phyloP scores from a whole-genome alignment of 2,113 vertebrate species.

The Empidonax alnorum region DNA sequence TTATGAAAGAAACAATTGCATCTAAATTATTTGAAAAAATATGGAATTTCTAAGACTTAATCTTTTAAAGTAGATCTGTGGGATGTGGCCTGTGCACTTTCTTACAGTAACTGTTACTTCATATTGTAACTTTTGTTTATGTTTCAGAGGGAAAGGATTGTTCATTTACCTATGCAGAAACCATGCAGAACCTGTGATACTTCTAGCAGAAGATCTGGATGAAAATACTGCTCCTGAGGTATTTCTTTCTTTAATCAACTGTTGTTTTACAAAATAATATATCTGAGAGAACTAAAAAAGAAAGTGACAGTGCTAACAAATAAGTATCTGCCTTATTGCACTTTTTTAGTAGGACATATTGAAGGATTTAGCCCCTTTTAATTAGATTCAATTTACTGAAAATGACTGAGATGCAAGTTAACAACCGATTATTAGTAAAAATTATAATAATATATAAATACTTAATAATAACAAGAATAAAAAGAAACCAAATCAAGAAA shows the following conservation, averaged over 20 bases:
- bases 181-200: background rate
- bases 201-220: background rate
- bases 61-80: background rate
- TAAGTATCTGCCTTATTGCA: background rate
- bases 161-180: background rate
- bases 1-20: background rate
- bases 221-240: background rate
- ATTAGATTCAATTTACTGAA: background rate
- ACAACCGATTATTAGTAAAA: background rate
- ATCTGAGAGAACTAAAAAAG: background rate
- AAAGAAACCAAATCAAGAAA: background rate
- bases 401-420: background rate
- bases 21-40: background rate
- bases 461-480: background rate
- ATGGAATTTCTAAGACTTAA: background rate
- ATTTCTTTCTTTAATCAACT: background rate
- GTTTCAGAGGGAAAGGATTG: background rate
- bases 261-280: background rate
- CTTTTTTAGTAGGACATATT: background rate
- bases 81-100: background rate
- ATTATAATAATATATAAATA: background rate
- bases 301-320: background rate
- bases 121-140: background rate
- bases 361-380: background rate
- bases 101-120: background rate